A percentile compares a stretch with the other conserved stretches of the same genome.
Evolutionary conservation across 2,888 invertebrate genomes (phyloP).

Genomic region (Drosophila affinis): DNA sequence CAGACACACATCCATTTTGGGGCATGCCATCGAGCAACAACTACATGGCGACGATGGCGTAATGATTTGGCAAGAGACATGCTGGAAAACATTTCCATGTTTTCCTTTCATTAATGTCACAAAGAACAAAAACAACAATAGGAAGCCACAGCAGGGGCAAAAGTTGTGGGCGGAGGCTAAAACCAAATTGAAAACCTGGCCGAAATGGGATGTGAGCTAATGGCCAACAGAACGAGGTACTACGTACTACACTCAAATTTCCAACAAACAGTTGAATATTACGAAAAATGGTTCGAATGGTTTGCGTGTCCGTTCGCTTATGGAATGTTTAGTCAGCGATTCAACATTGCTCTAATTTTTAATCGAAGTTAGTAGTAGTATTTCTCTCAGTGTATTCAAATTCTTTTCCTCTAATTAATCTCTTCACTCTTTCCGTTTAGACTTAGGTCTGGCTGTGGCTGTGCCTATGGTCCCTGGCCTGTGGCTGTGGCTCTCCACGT

Average conservation of each 20-base stretch:
- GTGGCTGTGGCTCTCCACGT: background rate
- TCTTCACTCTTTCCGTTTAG: constrained; percentile 6
- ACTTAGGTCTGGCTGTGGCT: background rate
- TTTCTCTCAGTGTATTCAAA: constrained; percentile 13
- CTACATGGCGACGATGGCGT: constrained; percentile 45
- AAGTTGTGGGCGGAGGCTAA: constrained; percentile 20
- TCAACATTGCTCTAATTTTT: too few species aligned
- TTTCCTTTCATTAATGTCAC: constrained; percentile 47
- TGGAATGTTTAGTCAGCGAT: background rate
- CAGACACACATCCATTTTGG: constrained; percentile 39
- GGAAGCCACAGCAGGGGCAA: background rate
- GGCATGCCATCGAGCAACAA: constrained; percentile 13
- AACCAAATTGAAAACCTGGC: constrained; percentile 32
- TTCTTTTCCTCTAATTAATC: constrained; percentile 28
- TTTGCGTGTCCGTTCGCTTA: background rate
- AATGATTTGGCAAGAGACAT: constrained; percentile 38
- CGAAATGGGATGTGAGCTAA: constrained; percentile 41
- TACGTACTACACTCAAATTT: constrained; percentile 9
- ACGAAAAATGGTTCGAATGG: background rate
- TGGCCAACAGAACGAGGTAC: constrained; percentile 8
- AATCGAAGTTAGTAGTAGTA: background rate
- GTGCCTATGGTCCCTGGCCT: background rate
- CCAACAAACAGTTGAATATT: background rate
- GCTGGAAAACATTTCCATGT: constrained; percentile 47
- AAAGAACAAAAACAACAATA: constrained; percentile 4